Base-by-base conservation (phyloP, 2,113 vertebrate species). In the Craseonycteris thonglongyai region DNA sequence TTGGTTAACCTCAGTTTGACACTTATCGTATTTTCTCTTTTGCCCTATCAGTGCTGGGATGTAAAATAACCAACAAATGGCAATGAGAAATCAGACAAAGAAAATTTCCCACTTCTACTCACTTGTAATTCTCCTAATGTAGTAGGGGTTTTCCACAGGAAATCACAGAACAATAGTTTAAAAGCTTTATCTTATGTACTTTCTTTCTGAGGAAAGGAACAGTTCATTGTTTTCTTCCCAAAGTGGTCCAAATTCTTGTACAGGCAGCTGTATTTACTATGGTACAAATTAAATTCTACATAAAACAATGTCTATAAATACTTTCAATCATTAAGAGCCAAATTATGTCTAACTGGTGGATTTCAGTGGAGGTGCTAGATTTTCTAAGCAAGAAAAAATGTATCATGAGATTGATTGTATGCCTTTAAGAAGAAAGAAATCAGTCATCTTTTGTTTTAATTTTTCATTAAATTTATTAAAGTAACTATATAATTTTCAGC, bases 71-170 rank as follows among this genome's bases (percentile, higher is more conserved):
- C 79, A 88, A 72, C 74, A 91, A 80, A 86, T 75, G 79, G 88
- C 93, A 82, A 58, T 7, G 80, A 96, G 85, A 96, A 94, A 82
- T 93, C 58, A 96, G 92, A 94, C 93, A 87, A 79, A 95, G 92
- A 95, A 93, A 97, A 96, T 93, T 83, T 95, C 97, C 97, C 96
- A 96, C 94, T 95, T 96, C 88, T 93, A 66, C 56, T 95, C 58
- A 0, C 71, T 97, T 95, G 72, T 72, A 74, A 91, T 96, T 96
- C 22, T 90, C 78, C 72, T 94, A 89, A 96, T 90, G 95, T 89
- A 79, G 72, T n/a, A 81, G 97, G 97, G 96, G 88, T 40, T 97
- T 97, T 97, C 97, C 95, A 94, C 84, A 95, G 95, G 80, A 96
- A 97, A 91, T 97, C 81, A 51, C 94, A 76, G 93, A 90, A 97